These are phyloP conservation scores for Melolontha melolontha DNA, from an alignment of 2,888 invertebrate species.

Conservation along the genomic window DNA sequence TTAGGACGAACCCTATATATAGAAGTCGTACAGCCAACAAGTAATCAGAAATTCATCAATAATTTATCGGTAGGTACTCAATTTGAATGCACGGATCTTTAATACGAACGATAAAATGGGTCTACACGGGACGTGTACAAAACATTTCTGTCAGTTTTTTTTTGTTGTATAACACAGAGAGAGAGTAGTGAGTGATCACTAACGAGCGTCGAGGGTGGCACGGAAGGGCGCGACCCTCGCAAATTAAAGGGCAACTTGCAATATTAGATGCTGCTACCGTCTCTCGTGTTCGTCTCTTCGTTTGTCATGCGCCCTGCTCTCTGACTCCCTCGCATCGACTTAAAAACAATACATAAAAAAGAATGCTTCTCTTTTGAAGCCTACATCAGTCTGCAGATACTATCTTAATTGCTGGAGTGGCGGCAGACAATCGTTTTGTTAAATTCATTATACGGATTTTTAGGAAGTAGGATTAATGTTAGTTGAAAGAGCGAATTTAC, in stretches of 20 bases:
- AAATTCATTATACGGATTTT: conserved; percentile 29
- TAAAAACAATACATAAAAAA: conserved; percentile 30
- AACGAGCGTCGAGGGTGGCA: conserved; percentile 65
- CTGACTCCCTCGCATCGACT: conserved; percentile 10
- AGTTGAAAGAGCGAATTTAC: neutral
- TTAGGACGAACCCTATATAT: too few relatives aligned
- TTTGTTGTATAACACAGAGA: conserved; percentile 50
- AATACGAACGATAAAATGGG: conserved; percentile 19
- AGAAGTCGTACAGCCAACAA: too few relatives aligned
- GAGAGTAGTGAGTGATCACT: conserved; percentile 58
- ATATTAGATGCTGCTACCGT: conserved; percentile 57
- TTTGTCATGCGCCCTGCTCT: conserved; percentile 49
- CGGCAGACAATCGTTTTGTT: conserved; percentile 33
- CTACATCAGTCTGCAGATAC: conserved; percentile 31
- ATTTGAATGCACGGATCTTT: conserved; percentile 29
- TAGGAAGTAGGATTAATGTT: neutral
- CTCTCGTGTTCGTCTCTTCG: conserved; percentile 53
- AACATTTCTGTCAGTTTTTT: conserved; percentile 53
- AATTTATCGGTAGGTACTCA: conserved; percentile 10
- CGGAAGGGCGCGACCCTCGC: conserved; percentile 64
- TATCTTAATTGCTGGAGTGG: conserved; percentile 32
- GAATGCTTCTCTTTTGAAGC: conserved; percentile 29
- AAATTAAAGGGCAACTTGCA: conserved; percentile 64
- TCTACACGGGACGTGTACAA: conserved; percentile 43
- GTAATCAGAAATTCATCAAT: conserved; percentile 7